A percentile compares a stretch with the other conserved stretches of the same genome.
These are phyloP conservation scores for Leptopilina clavipes DNA, from an alignment of 1,140 invertebrate species.

Conservation along the genomic window DNA sequence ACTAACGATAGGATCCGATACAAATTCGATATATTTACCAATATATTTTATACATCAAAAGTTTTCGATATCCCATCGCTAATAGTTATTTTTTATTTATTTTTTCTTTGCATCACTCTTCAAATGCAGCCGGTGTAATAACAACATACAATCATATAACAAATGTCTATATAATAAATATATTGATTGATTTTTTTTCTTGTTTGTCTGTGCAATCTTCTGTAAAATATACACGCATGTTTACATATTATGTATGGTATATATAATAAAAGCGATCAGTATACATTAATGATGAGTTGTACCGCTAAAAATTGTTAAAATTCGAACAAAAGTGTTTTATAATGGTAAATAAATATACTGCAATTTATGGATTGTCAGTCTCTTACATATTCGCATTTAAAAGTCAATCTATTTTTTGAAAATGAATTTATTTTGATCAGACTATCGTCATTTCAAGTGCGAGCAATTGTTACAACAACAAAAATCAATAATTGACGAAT, in stretches of 20 bases:
- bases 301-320: background rate
- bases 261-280: background rate
- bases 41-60: too few relatives aligned
- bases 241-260: background rate
- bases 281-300: background rate
- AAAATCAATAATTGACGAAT: too few relatives aligned
- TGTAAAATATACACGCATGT: constrained; percentile 28
- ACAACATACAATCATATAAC: constrained; percentile 63
- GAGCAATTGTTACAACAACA: too few relatives aligned
- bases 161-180: constrained; percentile 50
- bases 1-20: too few relatives aligned
- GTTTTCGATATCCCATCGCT: too few relatives aligned
- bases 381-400: constrained; percentile 1
- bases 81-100: too few relatives aligned
- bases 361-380: constrained; percentile 15
- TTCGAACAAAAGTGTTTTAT: background rate
- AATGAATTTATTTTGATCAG: too few relatives aligned
- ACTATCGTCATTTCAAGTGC: too few relatives aligned
- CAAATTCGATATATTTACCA: too few relatives aligned
- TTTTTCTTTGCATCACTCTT: constrained; percentile 53
- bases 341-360: background rate
- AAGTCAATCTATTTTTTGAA: background rate
- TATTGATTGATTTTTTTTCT: constrained; percentile 2
- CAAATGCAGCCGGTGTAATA: constrained; percentile 50
- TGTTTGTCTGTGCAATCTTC: background rate